Conservation (phyloP, 2,797 vertebrate genomes). For the Onychomys torridus region DNA sequence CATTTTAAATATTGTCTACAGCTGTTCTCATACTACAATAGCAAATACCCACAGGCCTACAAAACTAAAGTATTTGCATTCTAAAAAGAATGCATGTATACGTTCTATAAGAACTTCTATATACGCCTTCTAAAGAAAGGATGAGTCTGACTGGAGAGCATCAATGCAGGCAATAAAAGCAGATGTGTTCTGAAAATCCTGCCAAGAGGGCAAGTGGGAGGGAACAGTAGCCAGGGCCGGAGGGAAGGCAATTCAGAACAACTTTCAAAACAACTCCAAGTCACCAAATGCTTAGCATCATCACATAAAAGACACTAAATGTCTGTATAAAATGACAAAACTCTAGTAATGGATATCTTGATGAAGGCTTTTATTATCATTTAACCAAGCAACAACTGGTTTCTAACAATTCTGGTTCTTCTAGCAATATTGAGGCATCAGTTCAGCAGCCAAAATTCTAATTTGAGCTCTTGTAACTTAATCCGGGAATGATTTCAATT, state of each 20-base stretch:
- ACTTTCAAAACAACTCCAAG: neutral
- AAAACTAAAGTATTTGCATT: conserved; percentile 15
- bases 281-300: neutral
- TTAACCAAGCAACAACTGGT: neutral
- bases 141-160: neutral
- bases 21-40: neutral
- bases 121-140: neutral
- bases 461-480: neutral
- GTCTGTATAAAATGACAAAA: neutral
- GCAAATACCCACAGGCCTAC: neutral
- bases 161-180: neutral
- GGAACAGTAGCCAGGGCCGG: neutral
- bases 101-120: neutral
- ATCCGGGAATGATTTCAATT: neutral
- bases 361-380: conserved; percentile 40
- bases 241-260: neutral
- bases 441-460: neutral
- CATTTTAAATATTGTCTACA: neutral
- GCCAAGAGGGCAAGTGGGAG: neutral
- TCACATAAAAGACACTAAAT: neutral
- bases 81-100: neutral
- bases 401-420: neutral
- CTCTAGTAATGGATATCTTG: neutral
- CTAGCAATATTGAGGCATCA: neutral
- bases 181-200: neutral